phyloP scores from a whole-genome alignment of 2,113 vertebrate genomes.

The Scomber japonicus region DNA sequence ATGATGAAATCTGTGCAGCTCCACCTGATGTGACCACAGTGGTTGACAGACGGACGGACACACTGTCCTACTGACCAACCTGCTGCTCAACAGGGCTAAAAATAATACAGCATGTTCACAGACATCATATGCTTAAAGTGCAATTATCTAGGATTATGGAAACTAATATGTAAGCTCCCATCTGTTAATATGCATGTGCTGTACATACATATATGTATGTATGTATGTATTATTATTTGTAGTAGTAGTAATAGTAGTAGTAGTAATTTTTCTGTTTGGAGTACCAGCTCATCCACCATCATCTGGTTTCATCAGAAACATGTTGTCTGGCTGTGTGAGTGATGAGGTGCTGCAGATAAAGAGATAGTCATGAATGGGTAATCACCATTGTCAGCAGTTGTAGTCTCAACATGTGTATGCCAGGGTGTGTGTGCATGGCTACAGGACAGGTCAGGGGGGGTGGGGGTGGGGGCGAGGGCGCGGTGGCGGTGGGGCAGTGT shows the following conservation, averaged over 20 bases:
- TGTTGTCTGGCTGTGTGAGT: not conserved
- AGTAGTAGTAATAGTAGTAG: too few species aligned
- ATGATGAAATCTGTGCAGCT: too few species aligned
- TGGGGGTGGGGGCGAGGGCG: not conserved
- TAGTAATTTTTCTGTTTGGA: too few species aligned
- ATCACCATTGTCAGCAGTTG: conserved; percentile 60
- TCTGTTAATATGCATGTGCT: not conserved
- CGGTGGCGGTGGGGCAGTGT: not conserved
- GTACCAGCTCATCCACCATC: not conserved
- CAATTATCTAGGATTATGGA: not conserved
- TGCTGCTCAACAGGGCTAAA: not conserved
- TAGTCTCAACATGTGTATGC: conserved; percentile 26
- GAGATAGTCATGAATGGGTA: conserved; percentile 58
- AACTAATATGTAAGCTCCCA: not conserved
- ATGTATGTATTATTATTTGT: too few species aligned
- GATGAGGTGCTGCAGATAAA: conserved; percentile 19
- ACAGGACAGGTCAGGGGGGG: conserved; percentile 16
- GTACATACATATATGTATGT: too few species aligned
- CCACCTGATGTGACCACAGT: too few species aligned
- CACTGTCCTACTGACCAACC: too few species aligned
- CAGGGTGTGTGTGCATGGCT: conserved; percentile 10
- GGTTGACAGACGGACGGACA: too few species aligned
- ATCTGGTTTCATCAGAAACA: conserved; percentile 4
- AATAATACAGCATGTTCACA: not conserved
- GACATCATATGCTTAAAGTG: not conserved